phyloP scores from a whole-genome alignment of 2,797 vertebrate genomes.

The Pygocentrus nattereri region DNA sequence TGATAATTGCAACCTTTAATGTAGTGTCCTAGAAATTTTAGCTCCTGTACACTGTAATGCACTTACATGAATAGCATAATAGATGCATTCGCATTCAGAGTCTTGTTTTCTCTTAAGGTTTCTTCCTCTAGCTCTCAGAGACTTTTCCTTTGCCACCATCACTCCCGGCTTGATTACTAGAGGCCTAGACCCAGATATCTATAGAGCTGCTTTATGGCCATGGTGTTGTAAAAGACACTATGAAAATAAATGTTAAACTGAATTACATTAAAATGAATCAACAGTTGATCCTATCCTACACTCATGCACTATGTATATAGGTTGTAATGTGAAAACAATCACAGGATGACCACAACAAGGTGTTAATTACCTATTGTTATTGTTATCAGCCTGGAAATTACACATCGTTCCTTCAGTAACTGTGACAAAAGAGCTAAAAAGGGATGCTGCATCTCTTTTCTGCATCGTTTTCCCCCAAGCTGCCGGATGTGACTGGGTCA shows the following conservation, averaged over 20 bases:
- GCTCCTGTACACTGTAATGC: not conserved
- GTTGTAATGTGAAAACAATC: not conserved
- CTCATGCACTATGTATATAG: not conserved
- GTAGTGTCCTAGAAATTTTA: not conserved
- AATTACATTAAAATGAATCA: too few species aligned
- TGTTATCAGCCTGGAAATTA: not conserved
- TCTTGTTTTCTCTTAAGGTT: too few species aligned
- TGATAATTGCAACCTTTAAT: too few species aligned
- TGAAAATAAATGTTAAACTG: too few species aligned
- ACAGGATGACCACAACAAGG: not conserved
- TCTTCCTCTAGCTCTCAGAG: too few species aligned
- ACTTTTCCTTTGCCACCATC: too few species aligned
- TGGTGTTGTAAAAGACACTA: too few species aligned
- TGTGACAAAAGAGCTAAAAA: slow-evolving; percentile 31
- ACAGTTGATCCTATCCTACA: not conserved
- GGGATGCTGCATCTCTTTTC: slow-evolving; percentile 37
- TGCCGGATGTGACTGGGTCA: slow-evolving; percentile 52
- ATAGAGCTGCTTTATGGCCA: too few species aligned
- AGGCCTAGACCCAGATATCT: too few species aligned
- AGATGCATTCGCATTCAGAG: too few species aligned
- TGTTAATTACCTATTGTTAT: not conserved
- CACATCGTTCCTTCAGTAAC: not conserved
- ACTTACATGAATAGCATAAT: too few species aligned
- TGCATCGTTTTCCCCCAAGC: slow-evolving; percentile 39
- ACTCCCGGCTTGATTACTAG: too few species aligned